Conservation (phyloP, 1,140 invertebrate species). For the Drosophila repletoides region DNA sequence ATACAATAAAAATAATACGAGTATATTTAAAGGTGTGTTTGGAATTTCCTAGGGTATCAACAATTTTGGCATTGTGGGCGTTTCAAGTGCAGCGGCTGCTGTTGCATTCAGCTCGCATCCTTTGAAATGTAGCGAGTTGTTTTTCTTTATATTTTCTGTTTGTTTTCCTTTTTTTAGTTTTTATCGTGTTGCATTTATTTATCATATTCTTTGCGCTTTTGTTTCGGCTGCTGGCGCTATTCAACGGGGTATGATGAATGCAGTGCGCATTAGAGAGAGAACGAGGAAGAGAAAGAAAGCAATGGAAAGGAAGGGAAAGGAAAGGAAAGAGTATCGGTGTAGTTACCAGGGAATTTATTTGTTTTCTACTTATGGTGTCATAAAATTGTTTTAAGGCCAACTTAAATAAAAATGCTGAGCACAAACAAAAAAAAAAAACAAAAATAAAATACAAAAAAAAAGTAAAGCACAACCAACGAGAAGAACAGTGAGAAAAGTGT, state of each 20-base stretch:
- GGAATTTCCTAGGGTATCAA: too few relatives aligned
- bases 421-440: conserved; percentile 2
- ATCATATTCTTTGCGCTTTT: conserved; percentile 57
- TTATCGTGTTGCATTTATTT: conserved; percentile 59
- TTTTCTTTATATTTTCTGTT: conserved; percentile 12
- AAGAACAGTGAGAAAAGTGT: background rate
- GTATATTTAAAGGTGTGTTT: too few relatives aligned
- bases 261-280: conserved; percentile 64
- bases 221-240: conserved; percentile 35
- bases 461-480: background rate
- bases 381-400: conserved; percentile 80
- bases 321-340: background rate
- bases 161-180: conserved; percentile 1
- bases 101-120: conserved; percentile 48
- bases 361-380: conserved; percentile 79
- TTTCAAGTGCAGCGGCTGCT: conserved; percentile 27
- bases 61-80: too few relatives aligned
- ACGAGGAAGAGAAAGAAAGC: conserved; percentile 13
- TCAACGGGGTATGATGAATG: conserved; percentile 75
- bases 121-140: conserved; percentile 37
- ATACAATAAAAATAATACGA: too few relatives aligned
- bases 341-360: conserved; percentile 70
- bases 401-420: conserved; percentile 65
- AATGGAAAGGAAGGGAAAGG: background rate
- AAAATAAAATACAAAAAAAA: background rate